Evolutionary conservation across 2,797 vertebrate species (phyloP).

Genomic region (Pipistrellus pipistrellus): DNA sequence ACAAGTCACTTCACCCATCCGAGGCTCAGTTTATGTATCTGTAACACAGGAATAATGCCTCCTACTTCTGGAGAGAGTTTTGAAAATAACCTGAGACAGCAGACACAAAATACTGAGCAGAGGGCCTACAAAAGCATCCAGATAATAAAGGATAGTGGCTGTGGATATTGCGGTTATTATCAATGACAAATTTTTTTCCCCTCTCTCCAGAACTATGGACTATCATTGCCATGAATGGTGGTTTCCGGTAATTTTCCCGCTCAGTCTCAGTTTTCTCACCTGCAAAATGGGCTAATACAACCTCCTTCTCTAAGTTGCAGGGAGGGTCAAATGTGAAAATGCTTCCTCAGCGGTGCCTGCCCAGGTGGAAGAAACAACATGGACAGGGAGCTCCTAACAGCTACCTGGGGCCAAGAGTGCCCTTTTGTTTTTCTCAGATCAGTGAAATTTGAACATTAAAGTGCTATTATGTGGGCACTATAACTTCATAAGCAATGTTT

Average conservation of each 20-base stretch:
- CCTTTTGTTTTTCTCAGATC: neutral
- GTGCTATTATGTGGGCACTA: neutral
- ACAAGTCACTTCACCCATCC: neutral
- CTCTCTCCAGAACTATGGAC: neutral
- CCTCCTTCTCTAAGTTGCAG: neutral
- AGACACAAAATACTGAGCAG: neutral
- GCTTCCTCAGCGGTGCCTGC: neutral
- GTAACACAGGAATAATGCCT: neutral
- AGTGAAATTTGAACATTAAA: neutral
- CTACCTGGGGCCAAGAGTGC: neutral
- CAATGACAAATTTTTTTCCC: neutral
- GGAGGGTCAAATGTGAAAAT: neutral
- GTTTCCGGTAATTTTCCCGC: neutral
- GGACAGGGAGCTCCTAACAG: neutral
- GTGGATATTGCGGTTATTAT: neutral
- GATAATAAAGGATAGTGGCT: rapidly evolving
- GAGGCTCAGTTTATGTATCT: neutral
- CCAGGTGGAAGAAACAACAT: neutral
- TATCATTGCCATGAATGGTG: neutral
- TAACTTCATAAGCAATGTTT: neutral
- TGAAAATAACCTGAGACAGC: neutral
- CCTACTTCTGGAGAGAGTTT: neutral
- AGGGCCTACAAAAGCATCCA: neutral
- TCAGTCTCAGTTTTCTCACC: neutral
- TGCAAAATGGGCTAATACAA: neutral